Percentiles rank a stretch among this genome's conserved stretches.
These are phyloP conservation scores for Scatophagus argus DNA, from an alignment of 2,113 vertebrate species.

Conservation along the genomic window DNA sequence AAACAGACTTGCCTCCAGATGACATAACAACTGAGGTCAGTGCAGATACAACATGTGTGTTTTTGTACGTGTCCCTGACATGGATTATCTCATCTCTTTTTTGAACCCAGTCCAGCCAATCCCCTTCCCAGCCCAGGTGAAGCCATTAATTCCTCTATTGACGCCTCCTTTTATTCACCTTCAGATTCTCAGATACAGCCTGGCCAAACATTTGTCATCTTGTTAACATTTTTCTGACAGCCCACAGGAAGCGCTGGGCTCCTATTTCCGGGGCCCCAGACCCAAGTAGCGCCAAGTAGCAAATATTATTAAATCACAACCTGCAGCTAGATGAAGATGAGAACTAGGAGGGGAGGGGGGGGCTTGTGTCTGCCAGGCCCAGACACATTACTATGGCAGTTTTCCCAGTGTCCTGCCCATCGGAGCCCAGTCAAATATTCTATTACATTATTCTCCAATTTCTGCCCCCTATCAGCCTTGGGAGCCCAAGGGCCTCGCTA, in stretches of 20 bases:
- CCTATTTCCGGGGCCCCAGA: constrained; percentile 29
- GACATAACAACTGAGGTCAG: not conserved
- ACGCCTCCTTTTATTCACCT: constrained; percentile 49
- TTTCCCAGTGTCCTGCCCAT: constrained; percentile 73
- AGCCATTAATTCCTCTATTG: constrained; percentile 34
- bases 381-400: constrained; percentile 63
- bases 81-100: constrained; percentile 16
- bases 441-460: constrained; percentile 92
- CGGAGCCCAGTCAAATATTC: constrained; percentile 85
- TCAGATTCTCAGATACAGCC: constrained; percentile 6
- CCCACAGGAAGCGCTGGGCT: constrained; percentile 14
- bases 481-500: constrained; percentile 81
- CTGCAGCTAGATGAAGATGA: constrained; percentile 37
- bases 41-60: not conserved
- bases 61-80: not conserved
- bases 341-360: constrained; percentile 13
- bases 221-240: constrained; percentile 63
- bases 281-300: constrained; percentile 17
- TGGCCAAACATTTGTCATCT: constrained; percentile 55
- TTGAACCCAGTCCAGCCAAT: constrained; percentile 11
- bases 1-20: too few species aligned
- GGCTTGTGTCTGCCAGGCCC: constrained; percentile 30
- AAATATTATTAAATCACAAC: constrained; percentile 67
- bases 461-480: constrained; percentile 78
- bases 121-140: constrained; percentile 4